Conservation (phyloP, 2,797 vertebrate species). For the Aplochiton taeniatus region DNA sequence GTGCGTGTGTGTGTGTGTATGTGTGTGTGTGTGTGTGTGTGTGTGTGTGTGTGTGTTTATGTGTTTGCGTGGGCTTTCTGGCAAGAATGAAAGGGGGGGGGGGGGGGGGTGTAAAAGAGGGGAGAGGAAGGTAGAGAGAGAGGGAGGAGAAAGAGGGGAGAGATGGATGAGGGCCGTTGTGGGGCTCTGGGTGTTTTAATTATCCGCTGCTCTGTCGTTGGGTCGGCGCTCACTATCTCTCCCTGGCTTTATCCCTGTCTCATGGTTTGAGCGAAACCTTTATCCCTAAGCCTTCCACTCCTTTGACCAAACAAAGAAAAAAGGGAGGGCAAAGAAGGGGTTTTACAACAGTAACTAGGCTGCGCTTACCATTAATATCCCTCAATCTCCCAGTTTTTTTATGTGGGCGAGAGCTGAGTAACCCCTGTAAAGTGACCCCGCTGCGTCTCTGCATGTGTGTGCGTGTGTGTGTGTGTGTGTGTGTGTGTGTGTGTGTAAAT, state of each 20-base stretch:
- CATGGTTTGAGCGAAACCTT: slow-evolving; percentile 82
- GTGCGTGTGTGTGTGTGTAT: slow-evolving; percentile 9
- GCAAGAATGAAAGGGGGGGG: slow-evolving; percentile 28
- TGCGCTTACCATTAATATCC: slow-evolving; percentile 81
- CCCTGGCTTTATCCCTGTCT: slow-evolving; percentile 77
- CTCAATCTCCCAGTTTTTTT: slow-evolving; percentile 72
- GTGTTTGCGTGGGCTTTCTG: too few species aligned
- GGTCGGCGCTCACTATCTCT: slow-evolving; percentile 76
- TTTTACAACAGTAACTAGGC: slow-evolving; percentile 77
- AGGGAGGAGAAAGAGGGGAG: slow-evolving; percentile 53
- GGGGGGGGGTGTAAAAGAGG: slow-evolving; percentile 8
- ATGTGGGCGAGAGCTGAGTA: slow-evolving; percentile 64
- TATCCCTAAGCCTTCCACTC: slow-evolving; percentile 82
- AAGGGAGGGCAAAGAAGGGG: slow-evolving; percentile 72
- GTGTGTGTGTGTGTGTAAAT: slow-evolving; percentile 47
- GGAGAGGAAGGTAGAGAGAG: slow-evolving; percentile 48
- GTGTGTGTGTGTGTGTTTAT: slow-evolving; percentile 26
- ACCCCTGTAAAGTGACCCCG: slow-evolving; percentile 76
- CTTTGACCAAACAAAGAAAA: slow-evolving; percentile 82
- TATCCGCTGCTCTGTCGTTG: slow-evolving; percentile 75
- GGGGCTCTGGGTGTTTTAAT: slow-evolving; percentile 83
- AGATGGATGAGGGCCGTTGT: slow-evolving; percentile 77
- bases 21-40: too few species aligned
- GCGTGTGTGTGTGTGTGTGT: too few species aligned
- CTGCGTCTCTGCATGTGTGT: slow-evolving; percentile 34